Evolutionary conservation across 2,888 invertebrate genomes (phyloP).

Genomic region (Epistrophe grossulariae): DNA sequence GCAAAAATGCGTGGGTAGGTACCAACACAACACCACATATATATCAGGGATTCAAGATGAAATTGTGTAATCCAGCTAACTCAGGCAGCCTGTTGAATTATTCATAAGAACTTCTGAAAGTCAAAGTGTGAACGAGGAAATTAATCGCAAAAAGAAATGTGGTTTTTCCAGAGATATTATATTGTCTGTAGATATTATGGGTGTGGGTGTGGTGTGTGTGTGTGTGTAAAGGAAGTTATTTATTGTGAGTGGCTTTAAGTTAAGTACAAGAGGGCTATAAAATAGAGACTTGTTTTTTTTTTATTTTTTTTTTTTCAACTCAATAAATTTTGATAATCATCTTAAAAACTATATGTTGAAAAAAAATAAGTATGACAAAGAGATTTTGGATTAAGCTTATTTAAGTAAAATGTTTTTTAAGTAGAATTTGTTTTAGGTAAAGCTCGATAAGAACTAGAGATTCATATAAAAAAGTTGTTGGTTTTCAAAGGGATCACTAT

Average conservation of each 20-base stretch:
- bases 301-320: not conserved
- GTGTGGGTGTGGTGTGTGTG: not conserved
- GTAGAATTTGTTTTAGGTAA: too few relatives aligned
- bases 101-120: slow-evolving; percentile 41
- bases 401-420: too few relatives aligned
- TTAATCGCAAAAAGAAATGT: slow-evolving; percentile 49
- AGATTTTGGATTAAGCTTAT: too few relatives aligned
- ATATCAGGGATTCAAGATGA: not conserved
- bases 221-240: not conserved
- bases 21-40: too few relatives aligned
- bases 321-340: not conserved
- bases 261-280: not conserved
- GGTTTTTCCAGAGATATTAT: not conserved
- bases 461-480: too few relatives aligned
- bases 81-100: slow-evolving; percentile 1
- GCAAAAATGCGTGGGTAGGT: not conserved
- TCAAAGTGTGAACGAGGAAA: slow-evolving; percentile 70
- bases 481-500: too few relatives aligned
- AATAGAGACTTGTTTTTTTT: not conserved
- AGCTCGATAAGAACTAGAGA: too few relatives aligned
- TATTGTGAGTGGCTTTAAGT: slow-evolving; percentile 1
- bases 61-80: not conserved
- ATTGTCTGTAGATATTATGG: not conserved
- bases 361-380: too few relatives aligned
- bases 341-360: too few relatives aligned